Percentiles rank a stretch among this genome's conserved stretches.
These are phyloP conservation scores for Sinotaia quadrata DNA, from an alignment of 2,888 invertebrate species.

Conservation along the genomic window DNA sequence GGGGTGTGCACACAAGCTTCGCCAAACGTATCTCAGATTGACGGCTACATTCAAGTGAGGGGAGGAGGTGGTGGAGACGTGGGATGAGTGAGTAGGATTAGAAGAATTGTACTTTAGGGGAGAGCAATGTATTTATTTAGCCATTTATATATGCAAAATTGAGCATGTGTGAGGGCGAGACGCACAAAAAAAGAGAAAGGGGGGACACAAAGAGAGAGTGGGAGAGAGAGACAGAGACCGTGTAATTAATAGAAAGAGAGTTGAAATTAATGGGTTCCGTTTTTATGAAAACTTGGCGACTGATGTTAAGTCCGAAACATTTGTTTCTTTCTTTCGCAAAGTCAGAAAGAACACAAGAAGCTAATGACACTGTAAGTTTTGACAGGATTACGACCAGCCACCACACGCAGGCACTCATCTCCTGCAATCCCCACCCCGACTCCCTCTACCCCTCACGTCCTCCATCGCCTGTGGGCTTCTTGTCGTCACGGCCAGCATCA, in stretches of 20 bases:
- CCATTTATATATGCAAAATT: no score
- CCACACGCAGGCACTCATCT: neutral
- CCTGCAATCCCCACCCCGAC: neutral
- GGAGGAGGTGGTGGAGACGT: neutral
- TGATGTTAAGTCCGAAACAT: neutral
- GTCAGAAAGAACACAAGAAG: neutral
- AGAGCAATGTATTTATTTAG: no score
- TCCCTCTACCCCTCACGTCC: neutral
- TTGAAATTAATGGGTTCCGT: no score
- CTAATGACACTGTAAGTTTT: no score
- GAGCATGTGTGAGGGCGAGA: neutral
- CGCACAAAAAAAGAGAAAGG: neutral
- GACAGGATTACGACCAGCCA: no score
- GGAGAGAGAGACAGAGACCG: neutral
- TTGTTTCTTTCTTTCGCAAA: neutral
- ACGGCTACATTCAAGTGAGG: neutral
- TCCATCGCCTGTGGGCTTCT: neutral
- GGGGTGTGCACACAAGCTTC: neutral
- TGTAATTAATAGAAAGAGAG: neutral
- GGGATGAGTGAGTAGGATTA: no score
- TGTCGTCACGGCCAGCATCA: neutral
- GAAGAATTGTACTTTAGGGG: no score
- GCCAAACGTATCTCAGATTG: neutral
- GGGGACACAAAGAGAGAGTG: neutral
- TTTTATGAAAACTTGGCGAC: neutral